Base-by-base conservation (phyloP, 2,113 vertebrate species). In the Pagrus major region DNA sequence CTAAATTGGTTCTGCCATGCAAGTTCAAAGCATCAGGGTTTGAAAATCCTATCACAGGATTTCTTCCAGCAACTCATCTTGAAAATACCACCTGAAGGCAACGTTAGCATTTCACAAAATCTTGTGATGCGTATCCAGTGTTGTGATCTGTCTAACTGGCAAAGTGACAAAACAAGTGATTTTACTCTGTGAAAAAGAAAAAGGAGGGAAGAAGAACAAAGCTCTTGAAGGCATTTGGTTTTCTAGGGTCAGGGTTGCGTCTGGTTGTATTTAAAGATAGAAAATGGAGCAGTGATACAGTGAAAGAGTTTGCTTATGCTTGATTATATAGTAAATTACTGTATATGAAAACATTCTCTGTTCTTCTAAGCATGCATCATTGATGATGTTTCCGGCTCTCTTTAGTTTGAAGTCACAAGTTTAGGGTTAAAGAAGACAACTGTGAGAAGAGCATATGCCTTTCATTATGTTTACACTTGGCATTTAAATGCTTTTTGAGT, bases 121-220 rank as follows among this genome's bases (percentile, higher is more conserved):
- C 54, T 87, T 29, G 31, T 77, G 54, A 78, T 80, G 86, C 56
- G 59, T 79, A 71, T 71, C 78, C 58, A 63, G 56, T 81, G 71
- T 82, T 83, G 52, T 61, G 65, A 77, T 78, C 46, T 52, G 39
- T 71, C 23, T 31, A 11, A 60, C 31, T 47, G 54, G 64, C n/a
- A 60, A 83, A 60, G 58, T 67, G 68, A 61, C 39, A 58, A 21
- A 59, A 29, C 31, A 71, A 56, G 52, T 72, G 46, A 63, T 55
- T 80, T 66, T 61, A 58, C 25, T 23, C 58, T 20, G 9, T 20
- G n/a, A 47, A 56, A 39, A 4, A 56, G 2, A 0, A 68, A 54
- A 47, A 14, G 20, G 37, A 49, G 21, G 3, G 9, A 8, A 16
- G 31, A 54, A 65, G 31, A 74, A 56, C 33, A 55, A 76, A 76